Evolutionary conservation across 2,888 invertebrate species (phyloP), one percentile per base, ranked within the genome.

Genomic region (Platerodrilus igneus): DNA sequence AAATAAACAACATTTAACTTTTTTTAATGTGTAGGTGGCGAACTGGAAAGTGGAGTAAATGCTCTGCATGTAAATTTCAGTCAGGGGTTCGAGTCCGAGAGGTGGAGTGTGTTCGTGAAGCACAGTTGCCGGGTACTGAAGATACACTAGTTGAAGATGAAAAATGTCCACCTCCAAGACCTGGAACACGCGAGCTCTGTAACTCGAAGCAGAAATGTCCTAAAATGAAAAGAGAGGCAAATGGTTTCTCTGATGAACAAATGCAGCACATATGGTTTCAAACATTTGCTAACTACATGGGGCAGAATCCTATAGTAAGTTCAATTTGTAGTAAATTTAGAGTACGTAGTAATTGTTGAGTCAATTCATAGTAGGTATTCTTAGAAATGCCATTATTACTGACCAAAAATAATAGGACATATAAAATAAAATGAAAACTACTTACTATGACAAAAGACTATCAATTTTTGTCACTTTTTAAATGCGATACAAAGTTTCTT

Each of bases 21-120:
- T n/a, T n/a, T n/a, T n/a, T n/a, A n/a, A n/a, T n/a, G n/a, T n/a
- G 4, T 44, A 79, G 79, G 58, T 81, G 81, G 80, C 73, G 77
- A 59, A 67, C 73, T 3, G 79, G 79, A 4, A 74, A 75, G 33
- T 81, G 80, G 81, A 75, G 78, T 47, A 70, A 71, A 41, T 82
- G 81, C 55, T 72, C 72, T 22, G 75, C 76, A 1, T 75, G 75
- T 48, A 68, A 67, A 51, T 67, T 66, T 34, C 66, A 67, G 43
- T 63, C 69, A 5, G 76, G 75, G 1, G 54, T 65, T 3, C 60
- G 64, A 32, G 60, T 57, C 16, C 62, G 76, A 3, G 67, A 68
- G 43, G 71, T 75, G 7, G 70, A 72, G 37, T 76, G 76, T 48
- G 66, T 74, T 0, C 59, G 62, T 28, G 69, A 72, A 42, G 63